These are phyloP conservation scores for Acrocephalus arundinaceus DNA, from an alignment of 2,113 vertebrate genomes.

Conservation along the genomic window DNA sequence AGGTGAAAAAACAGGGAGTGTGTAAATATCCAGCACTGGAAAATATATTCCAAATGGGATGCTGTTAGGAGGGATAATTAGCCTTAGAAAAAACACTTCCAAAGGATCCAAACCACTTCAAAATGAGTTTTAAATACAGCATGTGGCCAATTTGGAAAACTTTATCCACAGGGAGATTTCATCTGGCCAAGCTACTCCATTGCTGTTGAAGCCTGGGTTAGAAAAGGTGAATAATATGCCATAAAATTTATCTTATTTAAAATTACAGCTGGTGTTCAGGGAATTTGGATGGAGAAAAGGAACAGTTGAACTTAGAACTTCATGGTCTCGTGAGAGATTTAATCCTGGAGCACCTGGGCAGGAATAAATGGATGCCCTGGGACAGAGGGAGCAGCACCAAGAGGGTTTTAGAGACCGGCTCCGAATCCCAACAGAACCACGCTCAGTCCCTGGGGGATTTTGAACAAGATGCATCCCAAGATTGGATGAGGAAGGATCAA, in stretches of 20 bases:
- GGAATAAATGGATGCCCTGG: neutral
- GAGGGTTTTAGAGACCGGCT: neutral
- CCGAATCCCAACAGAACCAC: fast-evolving
- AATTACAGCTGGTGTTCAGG: neutral
- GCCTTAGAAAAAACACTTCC: neutral
- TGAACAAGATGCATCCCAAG: neutral
- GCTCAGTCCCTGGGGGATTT: fast-evolving
- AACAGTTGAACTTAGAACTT: neutral
- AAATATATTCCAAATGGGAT: neutral
- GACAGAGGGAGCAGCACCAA: neutral
- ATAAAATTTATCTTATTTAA: neutral
- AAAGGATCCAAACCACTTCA: neutral
- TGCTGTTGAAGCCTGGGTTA: neutral
- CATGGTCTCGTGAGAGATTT: fast-evolving
- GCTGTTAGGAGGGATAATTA: neutral
- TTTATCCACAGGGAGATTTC: neutral
- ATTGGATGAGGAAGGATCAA: neutral
- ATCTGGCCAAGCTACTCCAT: neutral
- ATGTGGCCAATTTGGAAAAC: neutral
- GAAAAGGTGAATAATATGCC: neutral
- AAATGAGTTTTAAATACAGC: neutral
- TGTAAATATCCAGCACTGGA: neutral
- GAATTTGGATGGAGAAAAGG: neutral
- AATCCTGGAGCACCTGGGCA: neutral
- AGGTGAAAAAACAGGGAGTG: neutral